Base-by-base conservation (phyloP, 2,888 invertebrate genomes). In the Stenotaenia linearis region DNA sequence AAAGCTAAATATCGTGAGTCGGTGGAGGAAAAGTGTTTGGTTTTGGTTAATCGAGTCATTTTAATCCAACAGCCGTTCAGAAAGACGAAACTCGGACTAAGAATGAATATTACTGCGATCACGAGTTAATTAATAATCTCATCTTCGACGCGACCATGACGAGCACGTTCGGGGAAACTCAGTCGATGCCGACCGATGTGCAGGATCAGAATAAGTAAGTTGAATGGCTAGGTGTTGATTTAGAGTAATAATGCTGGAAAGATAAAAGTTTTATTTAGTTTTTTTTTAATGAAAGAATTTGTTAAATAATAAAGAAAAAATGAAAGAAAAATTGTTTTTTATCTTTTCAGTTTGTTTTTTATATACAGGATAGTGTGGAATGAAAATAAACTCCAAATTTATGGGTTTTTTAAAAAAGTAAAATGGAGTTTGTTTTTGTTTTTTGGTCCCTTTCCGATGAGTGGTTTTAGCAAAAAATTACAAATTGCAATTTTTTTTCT, bases 101-200 rank as follows among this genome's bases (percentile, higher is more conserved):
- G 40, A 77, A 80, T 25, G 78, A 80, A 75, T 78, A 76, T 74
- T 81, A 81, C 30, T 81, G 81, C 87, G 95, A 96, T 85, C 91
- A 94, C 82, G 92, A 93, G 83, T 88, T 96, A 78, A 91, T 96
- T 86, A 92, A 92, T 85, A 92, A 93, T 78, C 87, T 96, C 77
- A 92, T 96, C 0, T 95, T 92, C 84, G 96, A 96, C 86, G 96
- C 96, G 9, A 91, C 93, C 85, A 92, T 93, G 82, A 96, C 96
- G 0, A 91, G 92, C 82, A 93, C 94, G 92, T 95, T 95, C 86
- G 92, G 92, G 83, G 80, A 82, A 82, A 77, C 50, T 32, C 18
- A 10, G 7, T 15, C 32, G 9, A 25, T 37, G 40, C 79, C 78
- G 28, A 50, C 35, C 9, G 61, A 77, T 30, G 21, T 40, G 1